Base-by-base conservation (phyloP, 2,797 vertebrate genomes). In the Kryptopterus vitreolus region DNA sequence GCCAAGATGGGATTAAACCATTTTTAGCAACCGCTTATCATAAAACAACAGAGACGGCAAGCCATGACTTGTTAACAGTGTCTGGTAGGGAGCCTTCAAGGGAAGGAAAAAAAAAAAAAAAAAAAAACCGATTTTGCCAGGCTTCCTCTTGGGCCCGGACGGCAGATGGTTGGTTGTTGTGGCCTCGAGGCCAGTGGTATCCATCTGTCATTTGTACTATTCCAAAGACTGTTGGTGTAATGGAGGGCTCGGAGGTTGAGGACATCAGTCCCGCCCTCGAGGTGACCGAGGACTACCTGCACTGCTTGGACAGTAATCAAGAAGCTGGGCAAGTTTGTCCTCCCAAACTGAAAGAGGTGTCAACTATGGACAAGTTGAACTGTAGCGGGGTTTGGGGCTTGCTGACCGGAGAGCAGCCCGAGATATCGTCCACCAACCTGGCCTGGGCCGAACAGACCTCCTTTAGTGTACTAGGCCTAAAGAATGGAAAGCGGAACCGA, bases 261-360 rank as follows among this genome's bases (percentile, higher is more conserved):
- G 95, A 98, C 81, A 96, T 99, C 86, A 99, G 98, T 89, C 98
- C 97, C 0, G 97, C 98, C 83, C 90, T 98, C 83, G 98, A 99
- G 91, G 97, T 96, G 76, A 99, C 98, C 0, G 98, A 99, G 88
- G 97, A 99, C 85, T 98, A 98, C 85, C 94, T 98, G 82, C 94
- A 94, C 87, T 95, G 94, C 85, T 94, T 97, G 81, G 96, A 96
- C 58, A 91, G 89, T 62, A 89, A 88, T n/a, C 94, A 95, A 38
- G 90, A 94, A 72, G 94, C 95, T 82, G 86, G 87, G 24, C 92
- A 93, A 61, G 91, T 92, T 76, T 93, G 92, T 57, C 91, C 92
- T 2, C 91, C 92, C 2, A 88, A 82, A 83, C 88, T 92, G 26
- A 91, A 91, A 80, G 93, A 93, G 6, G 90, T 86, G 3, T 92